A percentile compares a stretch with the other conserved stretches of the same genome.
phyloP scores from a whole-genome alignment of 1,140 invertebrate genomes.

The Rhizoglyphus robini region DNA sequence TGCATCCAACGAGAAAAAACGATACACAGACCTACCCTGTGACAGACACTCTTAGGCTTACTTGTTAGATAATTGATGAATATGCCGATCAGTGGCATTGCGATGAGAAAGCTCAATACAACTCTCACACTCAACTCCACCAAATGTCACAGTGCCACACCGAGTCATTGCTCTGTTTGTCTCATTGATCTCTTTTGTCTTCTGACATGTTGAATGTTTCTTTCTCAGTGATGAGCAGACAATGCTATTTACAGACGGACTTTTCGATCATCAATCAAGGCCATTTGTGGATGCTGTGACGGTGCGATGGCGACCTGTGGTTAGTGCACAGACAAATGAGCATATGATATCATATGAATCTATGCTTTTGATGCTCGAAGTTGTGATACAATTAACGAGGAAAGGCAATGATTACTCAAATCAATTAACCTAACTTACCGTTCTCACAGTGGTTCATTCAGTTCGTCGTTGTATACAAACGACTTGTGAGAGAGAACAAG shows the following conservation, averaged over 20 bases:
- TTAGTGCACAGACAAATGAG: too few species aligned
- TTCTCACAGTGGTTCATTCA: neutral
- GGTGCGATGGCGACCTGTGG: neutral
- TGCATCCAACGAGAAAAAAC: too few species aligned
- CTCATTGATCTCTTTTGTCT: neutral
- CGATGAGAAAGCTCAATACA: too few species aligned
- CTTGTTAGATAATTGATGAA: too few species aligned
- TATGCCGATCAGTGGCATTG: too few species aligned
- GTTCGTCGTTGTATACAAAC: neutral
- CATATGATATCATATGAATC: too few species aligned
- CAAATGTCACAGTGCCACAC: too few species aligned
- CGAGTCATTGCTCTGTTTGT: too few species aligned
- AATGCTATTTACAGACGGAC: neutral
- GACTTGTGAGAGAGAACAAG: neutral
- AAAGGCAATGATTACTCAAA: neutral
- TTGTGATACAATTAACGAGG: neutral
- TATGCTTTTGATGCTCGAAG: neutral
- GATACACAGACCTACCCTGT: too few species aligned
- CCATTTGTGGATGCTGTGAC: neutral
- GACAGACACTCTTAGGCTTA: too few species aligned
- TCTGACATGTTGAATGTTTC: neutral
- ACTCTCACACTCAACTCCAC: too few species aligned
- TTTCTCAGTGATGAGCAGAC: neutral
- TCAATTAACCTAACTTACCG: neutral
- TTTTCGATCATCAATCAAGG: slow-evolving; percentile 7